Conservation (phyloP, 2,113 vertebrate species). For the Cyanoderma ruficeps region DNA sequence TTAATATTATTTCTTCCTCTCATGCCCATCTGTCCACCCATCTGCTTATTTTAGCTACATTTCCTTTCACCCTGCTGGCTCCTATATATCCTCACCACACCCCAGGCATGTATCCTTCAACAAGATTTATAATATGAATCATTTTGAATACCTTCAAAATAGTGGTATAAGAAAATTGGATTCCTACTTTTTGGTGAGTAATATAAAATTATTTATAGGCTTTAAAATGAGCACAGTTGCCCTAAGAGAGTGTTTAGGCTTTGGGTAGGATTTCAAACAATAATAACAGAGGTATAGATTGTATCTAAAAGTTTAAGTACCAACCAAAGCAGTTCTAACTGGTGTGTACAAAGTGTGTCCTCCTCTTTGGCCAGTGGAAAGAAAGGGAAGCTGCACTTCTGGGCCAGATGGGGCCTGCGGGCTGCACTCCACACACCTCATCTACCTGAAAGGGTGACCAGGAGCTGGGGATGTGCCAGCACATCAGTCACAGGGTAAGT, state of each 20-base stretch:
- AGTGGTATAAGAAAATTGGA: constrained; percentile 22
- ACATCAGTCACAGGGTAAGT: neutral
- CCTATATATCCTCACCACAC: neutral
- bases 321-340: neutral
- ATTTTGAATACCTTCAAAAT: constrained; percentile 36
- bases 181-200: constrained; percentile 6
- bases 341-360: neutral
- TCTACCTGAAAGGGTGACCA: neutral
- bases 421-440: neutral
- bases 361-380: neutral
- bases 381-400: neutral
- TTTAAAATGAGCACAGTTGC: constrained; percentile 2
- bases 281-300: neutral
- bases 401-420: neutral
- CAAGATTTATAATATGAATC: constrained; percentile 17
- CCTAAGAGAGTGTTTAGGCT: neutral
- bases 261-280: neutral
- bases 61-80: constrained; percentile 15
- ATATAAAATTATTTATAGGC: constrained; percentile 33
- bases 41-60: constrained; percentile 33
- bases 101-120: constrained; percentile 45
- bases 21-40: constrained; percentile 36
- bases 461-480: neutral
- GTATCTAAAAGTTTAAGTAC: neutral
- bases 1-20: neutral